A percentile compares a stretch with the other conserved stretches of the same genome.
Evolutionary conservation across 2,113 vertebrate genomes (phyloP).

Genomic region (Sceloporus tristichus): DNA sequence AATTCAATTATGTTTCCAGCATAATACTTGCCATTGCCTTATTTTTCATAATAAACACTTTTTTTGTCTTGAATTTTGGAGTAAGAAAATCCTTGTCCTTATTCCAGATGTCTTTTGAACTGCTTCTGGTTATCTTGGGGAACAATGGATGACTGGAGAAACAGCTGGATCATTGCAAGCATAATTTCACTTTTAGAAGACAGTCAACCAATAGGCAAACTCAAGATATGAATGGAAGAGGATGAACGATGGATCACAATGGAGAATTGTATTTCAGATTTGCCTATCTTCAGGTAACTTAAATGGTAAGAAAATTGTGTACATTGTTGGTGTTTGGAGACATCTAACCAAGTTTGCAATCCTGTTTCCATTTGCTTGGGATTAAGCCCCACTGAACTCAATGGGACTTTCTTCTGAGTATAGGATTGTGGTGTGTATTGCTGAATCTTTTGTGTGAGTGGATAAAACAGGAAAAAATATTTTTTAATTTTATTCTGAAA

Average conservation of each 20-base stretch:
- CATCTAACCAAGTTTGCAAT: constrained; percentile 19
- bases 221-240: constrained; percentile 65
- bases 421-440: background rate
- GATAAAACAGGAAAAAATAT: constrained; percentile 36
- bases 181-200: constrained; percentile 60
- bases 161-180: constrained; percentile 44
- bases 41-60: constrained; percentile 29
- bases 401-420: background rate
- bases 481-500: constrained; percentile 47
- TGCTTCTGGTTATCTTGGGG: constrained; percentile 18
- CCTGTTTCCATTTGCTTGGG: background rate
- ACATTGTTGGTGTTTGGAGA: constrained; percentile 19
- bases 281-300: constrained; percentile 67
- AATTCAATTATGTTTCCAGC: constrained; percentile 1
- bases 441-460: constrained; percentile 41
- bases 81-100: constrained; percentile 66
- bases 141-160: constrained; percentile 28
- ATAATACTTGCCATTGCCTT: background rate
- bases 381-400: background rate
- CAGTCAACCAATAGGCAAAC: constrained; percentile 52
- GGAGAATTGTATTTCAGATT: constrained; percentile 64
- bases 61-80: constrained; percentile 42
- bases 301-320: constrained; percentile 70
- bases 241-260: constrained; percentile 65
- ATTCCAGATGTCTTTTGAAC: constrained; percentile 66